Conservation (phyloP, 2,888 invertebrate species). For the Epirrhoe tristata region DNA sequence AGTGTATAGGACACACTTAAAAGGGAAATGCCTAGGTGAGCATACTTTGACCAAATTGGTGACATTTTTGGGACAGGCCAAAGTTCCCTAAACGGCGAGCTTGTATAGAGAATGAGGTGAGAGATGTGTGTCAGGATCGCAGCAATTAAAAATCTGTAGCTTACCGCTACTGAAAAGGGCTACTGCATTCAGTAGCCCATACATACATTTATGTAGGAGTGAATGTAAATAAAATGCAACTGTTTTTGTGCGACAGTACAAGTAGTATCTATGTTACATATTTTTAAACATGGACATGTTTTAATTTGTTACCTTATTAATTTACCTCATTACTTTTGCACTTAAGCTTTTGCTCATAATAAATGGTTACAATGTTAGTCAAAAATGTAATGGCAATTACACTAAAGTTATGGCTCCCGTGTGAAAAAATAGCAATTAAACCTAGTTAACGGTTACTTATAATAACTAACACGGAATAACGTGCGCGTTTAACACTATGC, state of each 20-base stretch:
- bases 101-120: no score
- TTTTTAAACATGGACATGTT: neutral
- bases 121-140: no score
- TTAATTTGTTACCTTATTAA: neutral
- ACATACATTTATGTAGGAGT: no score
- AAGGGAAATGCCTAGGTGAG: no score
- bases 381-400: slow-evolving; percentile 1
- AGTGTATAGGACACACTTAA: no score
- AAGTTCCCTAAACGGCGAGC: no score
- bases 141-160: no score
- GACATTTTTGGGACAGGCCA: no score
- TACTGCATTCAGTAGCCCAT: no score
- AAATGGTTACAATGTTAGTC: neutral
- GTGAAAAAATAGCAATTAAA: slow-evolving; percentile 41
- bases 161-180: no score
- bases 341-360: neutral
- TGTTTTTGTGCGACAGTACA: neutral
- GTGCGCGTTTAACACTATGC: slow-evolving; percentile 59
- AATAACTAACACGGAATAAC: slow-evolving; percentile 46
- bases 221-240: no score
- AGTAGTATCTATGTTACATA: neutral
- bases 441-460: slow-evolving; percentile 41
- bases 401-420: slow-evolving; percentile 24
- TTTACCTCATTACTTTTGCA: neutral
- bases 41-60: no score